Conservation (phyloP, 2,113 vertebrate genomes). For the Hyaena hyaena region DNA sequence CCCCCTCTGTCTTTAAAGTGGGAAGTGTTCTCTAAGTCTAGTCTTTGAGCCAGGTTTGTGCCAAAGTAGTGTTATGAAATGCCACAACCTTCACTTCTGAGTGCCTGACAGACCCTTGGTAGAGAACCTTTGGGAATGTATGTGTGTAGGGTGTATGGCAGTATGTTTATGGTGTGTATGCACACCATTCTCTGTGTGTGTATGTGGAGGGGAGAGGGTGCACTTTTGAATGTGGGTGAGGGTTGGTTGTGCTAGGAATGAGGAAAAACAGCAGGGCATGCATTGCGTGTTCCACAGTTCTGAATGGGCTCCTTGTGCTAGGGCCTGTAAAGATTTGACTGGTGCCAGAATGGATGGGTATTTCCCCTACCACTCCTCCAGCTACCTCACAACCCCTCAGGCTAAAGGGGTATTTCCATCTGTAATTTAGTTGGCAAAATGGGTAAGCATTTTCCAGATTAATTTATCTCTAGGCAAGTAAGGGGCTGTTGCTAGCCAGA, state of each 20-base stretch:
- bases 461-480: constrained; percentile 53
- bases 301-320: constrained; percentile 39
- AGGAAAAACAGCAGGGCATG: constrained; percentile 6
- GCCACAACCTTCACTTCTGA: constrained; percentile 23
- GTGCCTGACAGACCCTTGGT: constrained; percentile 32
- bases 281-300: constrained; percentile 26
- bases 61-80: constrained; percentile 45
- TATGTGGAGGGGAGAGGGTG: background rate
- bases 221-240: constrained; percentile 36
- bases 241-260: constrained; percentile 48
- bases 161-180: constrained; percentile 39
- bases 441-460: constrained; percentile 49
- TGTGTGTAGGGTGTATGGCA: constrained; percentile 45
- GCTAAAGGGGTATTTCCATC: background rate
- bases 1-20: background rate
- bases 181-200: background rate
- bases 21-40: background rate
- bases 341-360: constrained; percentile 1
- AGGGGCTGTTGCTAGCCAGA: constrained; percentile 57
- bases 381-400: background rate
- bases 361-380: background rate
- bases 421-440: constrained; percentile 38
- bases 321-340: constrained; percentile 15
- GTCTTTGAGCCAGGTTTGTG: constrained; percentile 47
- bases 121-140: constrained; percentile 50